Evolutionary conservation across 2,113 vertebrate species (phyloP).

Genomic region (Labeo rohita): DNA sequence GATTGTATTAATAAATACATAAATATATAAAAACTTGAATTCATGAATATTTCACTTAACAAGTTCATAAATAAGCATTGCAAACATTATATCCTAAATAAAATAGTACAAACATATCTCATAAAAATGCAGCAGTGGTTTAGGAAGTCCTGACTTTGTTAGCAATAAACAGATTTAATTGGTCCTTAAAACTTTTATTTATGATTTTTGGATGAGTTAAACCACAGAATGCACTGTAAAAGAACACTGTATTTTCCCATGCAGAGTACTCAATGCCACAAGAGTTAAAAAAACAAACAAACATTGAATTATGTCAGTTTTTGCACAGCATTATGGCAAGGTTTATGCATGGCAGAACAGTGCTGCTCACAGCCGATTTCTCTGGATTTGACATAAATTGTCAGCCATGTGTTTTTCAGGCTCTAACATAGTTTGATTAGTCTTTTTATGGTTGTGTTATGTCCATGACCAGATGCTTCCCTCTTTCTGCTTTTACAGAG

Average conservation of each 20-base stretch:
- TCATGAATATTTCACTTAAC: constrained; percentile 15
- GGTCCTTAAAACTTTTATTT: constrained; percentile 5
- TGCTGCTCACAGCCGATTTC: not conserved
- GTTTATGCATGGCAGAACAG: constrained; percentile 3
- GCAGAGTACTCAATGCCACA: not conserved
- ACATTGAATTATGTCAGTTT: not conserved
- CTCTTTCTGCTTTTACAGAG: not conserved
- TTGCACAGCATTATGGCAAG: not conserved
- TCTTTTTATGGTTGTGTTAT: constrained; percentile 50
- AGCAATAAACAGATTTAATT: constrained; percentile 11
- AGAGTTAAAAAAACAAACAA: not conserved
- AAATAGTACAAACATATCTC: not conserved
- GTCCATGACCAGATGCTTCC: constrained; percentile 59
- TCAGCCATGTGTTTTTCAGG: constrained; percentile 57
- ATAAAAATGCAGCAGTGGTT: not conserved
- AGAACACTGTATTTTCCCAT: not conserved
- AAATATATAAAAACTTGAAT: not conserved
- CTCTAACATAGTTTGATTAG: constrained; percentile 49
- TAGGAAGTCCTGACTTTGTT: constrained; percentile 5
- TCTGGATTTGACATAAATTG: constrained; percentile 12
- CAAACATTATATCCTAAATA: not conserved
- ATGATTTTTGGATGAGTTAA: not conserved
- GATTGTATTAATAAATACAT: not conserved
- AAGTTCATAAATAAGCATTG: not conserved
- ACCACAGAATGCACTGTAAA: not conserved